phyloP scores from a whole-genome alignment of 2,888 invertebrate genomes.

The Eurytoma adleriae region DNA sequence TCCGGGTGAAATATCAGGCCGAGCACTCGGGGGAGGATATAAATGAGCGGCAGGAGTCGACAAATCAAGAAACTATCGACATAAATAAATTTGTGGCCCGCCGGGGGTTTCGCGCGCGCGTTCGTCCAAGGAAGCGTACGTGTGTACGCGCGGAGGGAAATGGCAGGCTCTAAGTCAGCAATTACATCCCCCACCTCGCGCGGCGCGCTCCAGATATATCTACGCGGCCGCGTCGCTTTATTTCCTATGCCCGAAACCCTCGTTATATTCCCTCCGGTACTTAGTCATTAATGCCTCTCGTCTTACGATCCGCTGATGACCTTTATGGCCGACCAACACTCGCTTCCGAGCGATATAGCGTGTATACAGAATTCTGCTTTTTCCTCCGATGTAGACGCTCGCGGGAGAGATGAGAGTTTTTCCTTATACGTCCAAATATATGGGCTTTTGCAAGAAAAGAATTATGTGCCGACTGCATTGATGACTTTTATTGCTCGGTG shows the following conservation, averaged over 20 bases:
- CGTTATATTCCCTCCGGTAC: constrained; percentile 56
- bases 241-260: constrained; percentile 14
- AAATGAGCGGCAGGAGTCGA: constrained; percentile 74
- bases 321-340: constrained; percentile 38
- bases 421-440: background rate
- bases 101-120: constrained; percentile 69
- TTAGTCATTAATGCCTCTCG: constrained; percentile 57
- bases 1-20: constrained; percentile 66
- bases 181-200: constrained; percentile 66
- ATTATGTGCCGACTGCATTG: constrained; percentile 1
- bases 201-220: constrained; percentile 50
- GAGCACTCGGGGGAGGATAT: constrained; percentile 71
- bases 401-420: constrained; percentile 17
- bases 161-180: constrained; percentile 73
- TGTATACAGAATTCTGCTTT: too few species aligned
- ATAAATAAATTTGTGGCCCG: constrained; percentile 75
- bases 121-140: constrained; percentile 55
- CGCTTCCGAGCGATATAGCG: too few species aligned
- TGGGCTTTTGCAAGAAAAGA: background rate
- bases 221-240: constrained; percentile 39
- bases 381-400: background rate
- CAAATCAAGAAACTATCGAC: constrained; percentile 77
- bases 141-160: constrained; percentile 62
- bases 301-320: constrained; percentile 56
- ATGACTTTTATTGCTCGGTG: background rate